A percentile compares a stretch with the other conserved stretches of the same genome.
These are phyloP conservation scores for Chiloscyllium punctatum DNA, from an alignment of 2,797 vertebrate genomes.

Conservation along the genomic window DNA sequence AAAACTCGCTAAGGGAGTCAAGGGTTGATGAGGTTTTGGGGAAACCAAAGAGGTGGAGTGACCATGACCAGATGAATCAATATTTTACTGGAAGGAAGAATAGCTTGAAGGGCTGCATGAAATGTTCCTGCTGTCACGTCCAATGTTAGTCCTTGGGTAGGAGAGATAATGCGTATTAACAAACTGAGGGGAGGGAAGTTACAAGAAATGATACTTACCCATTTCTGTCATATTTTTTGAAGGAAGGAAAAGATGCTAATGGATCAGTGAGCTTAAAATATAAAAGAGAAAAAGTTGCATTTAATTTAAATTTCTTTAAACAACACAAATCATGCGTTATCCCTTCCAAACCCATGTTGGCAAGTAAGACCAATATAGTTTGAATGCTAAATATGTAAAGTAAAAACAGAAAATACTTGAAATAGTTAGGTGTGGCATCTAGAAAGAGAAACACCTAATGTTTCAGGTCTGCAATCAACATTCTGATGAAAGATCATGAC, in stretches of 20 bases:
- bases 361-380: background rate
- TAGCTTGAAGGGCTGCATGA: too few species aligned
- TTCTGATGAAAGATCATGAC: background rate
- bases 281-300: conserved; percentile 39
- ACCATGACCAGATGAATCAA: too few species aligned
- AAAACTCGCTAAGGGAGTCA: too few species aligned
- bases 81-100: too few species aligned
- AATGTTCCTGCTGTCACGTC: too few species aligned
- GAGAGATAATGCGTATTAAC: background rate
- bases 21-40: too few species aligned
- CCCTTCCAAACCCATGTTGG: background rate
- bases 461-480: background rate
- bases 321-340: background rate
- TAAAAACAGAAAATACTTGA: background rate
- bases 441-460: background rate
- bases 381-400: background rate
- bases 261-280: conserved; percentile 76
- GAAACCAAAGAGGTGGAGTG: too few species aligned
- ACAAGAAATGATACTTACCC: conserved; percentile 62
- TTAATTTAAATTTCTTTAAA: background rate
- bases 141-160: too few species aligned
- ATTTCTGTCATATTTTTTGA: conserved; percentile 90
- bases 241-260: conserved; percentile 81
- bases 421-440: background rate
- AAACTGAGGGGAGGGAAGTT: background rate